Percentiles rank a stretch among this genome's conserved stretches.
phyloP scores from a whole-genome alignment of 1,140 invertebrate genomes.

The Streblospio benedicti region DNA sequence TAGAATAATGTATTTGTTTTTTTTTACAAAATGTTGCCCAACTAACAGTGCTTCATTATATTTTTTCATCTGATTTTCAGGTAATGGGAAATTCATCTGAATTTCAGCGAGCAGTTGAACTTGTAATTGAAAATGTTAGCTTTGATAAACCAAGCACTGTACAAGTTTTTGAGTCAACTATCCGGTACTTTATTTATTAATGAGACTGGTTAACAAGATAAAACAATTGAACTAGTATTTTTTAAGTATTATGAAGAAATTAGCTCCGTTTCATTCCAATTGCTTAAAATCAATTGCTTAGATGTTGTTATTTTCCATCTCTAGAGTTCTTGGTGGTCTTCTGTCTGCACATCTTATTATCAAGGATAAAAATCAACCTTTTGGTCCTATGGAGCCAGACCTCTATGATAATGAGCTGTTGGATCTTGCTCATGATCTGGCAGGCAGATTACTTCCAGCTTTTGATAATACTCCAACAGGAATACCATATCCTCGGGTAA shows the following conservation, averaged over 20 bases:
- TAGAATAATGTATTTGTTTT: no score
- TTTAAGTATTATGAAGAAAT: no score
- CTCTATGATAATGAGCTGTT: constrained; percentile 58
- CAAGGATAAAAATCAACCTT: constrained; percentile 52
- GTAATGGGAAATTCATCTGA: constrained; percentile 52
- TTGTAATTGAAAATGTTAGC: constrained; percentile 55
- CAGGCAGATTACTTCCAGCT: constrained; percentile 53
- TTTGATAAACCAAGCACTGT: constrained; percentile 61
- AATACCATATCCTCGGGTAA: constrained; percentile 58
- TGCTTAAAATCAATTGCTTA: not conserved
- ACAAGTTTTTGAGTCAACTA: constrained; percentile 65
- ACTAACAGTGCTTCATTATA: constrained; percentile 1
- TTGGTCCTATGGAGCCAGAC: constrained; percentile 53
- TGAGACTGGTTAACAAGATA: no score
- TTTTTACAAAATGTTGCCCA: no score
- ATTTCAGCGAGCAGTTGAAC: constrained; percentile 56
- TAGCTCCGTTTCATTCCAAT: not conserved
- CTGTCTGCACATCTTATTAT: constrained; percentile 63
- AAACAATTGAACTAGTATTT: not conserved
- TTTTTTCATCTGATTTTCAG: constrained; percentile 33
- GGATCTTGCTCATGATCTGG: constrained; percentile 57
- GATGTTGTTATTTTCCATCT: constrained; percentile 6
- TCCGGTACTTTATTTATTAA: constrained; percentile 49
- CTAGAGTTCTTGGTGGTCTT: constrained; percentile 57
- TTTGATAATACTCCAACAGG: constrained; percentile 52